These are phyloP conservation scores for Stenotaenia linearis DNA, from an alignment of 2,888 invertebrate genomes.

Conservation along the genomic window DNA sequence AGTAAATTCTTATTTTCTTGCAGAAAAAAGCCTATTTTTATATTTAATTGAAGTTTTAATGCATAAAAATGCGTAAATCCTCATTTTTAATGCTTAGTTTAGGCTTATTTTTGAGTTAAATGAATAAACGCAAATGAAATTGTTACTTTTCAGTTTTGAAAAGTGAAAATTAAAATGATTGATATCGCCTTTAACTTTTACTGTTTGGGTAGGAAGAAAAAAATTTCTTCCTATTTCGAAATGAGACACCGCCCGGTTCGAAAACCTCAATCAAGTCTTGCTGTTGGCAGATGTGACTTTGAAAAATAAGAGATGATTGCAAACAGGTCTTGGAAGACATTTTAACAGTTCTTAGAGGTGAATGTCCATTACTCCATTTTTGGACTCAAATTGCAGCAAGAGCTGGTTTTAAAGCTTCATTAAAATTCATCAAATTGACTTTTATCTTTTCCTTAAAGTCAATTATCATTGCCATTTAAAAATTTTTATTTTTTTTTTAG, in stretches of 20 bases:
- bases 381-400: background rate
- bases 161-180: no score
- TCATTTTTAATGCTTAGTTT: no score
- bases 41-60: no score
- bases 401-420: background rate
- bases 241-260: background rate
- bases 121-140: no score
- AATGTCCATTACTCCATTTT: background rate
- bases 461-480: background rate
- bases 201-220: background rate
- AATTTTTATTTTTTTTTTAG: background rate
- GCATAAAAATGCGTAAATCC: no score
- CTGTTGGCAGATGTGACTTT: background rate
- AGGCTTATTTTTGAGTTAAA: no score
- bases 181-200: background rate
- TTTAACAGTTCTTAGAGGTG: background rate
- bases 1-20: no score
- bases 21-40: no score
- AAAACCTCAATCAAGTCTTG: background rate
- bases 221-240: background rate
- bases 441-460: background rate
- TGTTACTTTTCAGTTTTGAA: no score
- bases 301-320: background rate
- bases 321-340: background rate
- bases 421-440: background rate